phyloP scores from a whole-genome alignment of 2,888 invertebrate genomes.

The Rotaria magnacalcarata region DNA sequence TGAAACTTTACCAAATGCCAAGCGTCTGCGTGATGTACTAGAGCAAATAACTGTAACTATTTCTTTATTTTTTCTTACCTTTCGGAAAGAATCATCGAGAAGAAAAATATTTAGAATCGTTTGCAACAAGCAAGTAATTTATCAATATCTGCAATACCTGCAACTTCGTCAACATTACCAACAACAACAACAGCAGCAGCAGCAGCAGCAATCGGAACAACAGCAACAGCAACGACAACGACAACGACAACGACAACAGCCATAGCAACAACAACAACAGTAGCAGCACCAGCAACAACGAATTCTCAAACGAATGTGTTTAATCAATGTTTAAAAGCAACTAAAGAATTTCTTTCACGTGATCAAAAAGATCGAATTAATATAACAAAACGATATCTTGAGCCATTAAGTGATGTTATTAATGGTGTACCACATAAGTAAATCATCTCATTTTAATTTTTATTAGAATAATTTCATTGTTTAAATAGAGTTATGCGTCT shows the following conservation, averaged over 20 bases:
- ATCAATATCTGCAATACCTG: neutral
- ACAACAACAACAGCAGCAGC: neutral
- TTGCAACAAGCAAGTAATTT: neutral
- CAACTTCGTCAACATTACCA: neutral
- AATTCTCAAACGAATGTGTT: neutral
- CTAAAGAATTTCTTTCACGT: neutral
- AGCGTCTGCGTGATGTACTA: neutral
- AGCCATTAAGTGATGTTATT: slow-evolving; percentile 17
- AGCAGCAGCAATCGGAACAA: neutral
- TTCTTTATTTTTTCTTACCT: neutral
- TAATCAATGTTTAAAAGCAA: neutral
- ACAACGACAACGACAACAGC: no score
- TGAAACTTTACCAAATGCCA: neutral
- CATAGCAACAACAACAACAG: neutral
- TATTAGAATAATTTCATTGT: neutral
- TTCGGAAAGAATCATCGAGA: no score
- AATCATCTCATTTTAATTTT: neutral
- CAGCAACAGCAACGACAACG: no score
- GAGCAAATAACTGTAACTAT: neutral
- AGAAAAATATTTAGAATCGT: neutral
- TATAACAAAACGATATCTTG: slow-evolving; percentile 17
- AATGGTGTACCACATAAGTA: slow-evolving; percentile 35
- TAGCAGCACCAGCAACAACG: neutral
- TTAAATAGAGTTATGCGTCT: neutral
- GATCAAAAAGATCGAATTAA: neutral